Evolutionary conservation across 2,888 invertebrate species (phyloP), one percentile per base, ranked within the genome.

Genomic region (Thelaira solivaga): DNA sequence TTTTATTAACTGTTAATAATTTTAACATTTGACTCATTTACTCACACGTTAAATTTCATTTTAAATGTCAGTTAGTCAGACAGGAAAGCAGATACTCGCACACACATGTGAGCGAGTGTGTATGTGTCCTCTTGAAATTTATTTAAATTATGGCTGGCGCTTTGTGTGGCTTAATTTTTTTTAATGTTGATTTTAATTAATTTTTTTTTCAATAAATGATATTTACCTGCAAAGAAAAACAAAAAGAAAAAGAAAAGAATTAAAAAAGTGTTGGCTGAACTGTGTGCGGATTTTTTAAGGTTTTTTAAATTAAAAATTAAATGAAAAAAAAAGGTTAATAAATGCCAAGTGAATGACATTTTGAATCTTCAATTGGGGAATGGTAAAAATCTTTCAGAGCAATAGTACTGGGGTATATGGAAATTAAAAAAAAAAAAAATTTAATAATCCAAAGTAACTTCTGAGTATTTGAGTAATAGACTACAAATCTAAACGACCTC

Each of bases 181-280:
- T 13, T n/a, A n/a, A 36, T 3, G 13, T n/a, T n/a, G 2, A n/a
- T n/a, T 36, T 34, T 55, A n/a, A 43, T 2, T 24, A n/a, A n/a
- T n/a, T n/a, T n/a, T n/a, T n/a, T n/a, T n/a, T n/a, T n/a, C n/a
- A n/a, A n/a, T 59, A 10, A 49, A 18, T 61, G 34, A 64, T 82
- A 82, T 83, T 82, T 83, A 85, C 85, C 86, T 86, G 85, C 11
- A 86, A 84, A 76, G 81, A 85, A 75, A 82, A 16, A 81, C 80
- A 69, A 81, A 31, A 24, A 24, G 5, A 51, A 59, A 20, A 11
- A 18, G 11, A 11, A 24, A 7, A 29, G 18, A 22, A 1, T 41
- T 47, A 5, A 34, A 26, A 49, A n/a, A 13, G 2, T 2, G 10
- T 22, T 18, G 5, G 11, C 7, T n/a, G 10, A 22, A 22, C 22